Evolutionary conservation across 2,797 vertebrate species (phyloP), one percentile per base, ranked within the genome.

Genomic region (Hoplostethus mediterraneus): DNA sequence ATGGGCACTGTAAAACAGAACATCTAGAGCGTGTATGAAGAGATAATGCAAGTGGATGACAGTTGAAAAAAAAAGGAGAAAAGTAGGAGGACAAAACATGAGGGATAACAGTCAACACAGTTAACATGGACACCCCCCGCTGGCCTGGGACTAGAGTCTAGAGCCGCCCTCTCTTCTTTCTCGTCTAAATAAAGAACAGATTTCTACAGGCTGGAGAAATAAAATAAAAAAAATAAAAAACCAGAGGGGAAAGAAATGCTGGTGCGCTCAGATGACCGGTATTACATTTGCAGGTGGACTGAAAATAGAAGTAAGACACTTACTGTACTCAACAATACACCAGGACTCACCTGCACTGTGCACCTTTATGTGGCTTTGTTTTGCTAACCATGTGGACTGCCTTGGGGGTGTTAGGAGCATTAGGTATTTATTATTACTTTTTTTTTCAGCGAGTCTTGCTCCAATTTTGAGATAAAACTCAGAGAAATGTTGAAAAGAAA

Each of bases 21-120:
- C 83, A 75, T 67, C 57, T 69, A 6, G 28, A 69, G 58, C 47
- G 6, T 53, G 52, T 83, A 90, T 87, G 82, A 89, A 75, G 78
- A 30, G 71, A 77, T 84, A 86, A 85, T 86, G 82, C 78, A 78
- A 84, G 72, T 52, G 57, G 65, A 69, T 66, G 75, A 73, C 72
- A 49, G 78, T 21, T 21, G 21, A 21, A 25, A 75, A 25, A 75
- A 67, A 80, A 73, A 77, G 45, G 60, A 21, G 21, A 21, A 21
- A 21, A 21, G 21, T 21, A 21, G 53, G 47, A 36, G 7, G 7
- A 2, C 9, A 10, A 40, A 10, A 40, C 7, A 2, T 40, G 2
- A 40, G 1, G 7, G 9, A 8, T 40, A 40, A 40, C 7, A 40
- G 9, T 1, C 7, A 28, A 51, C n/a, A 51, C 5, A 5, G 16